phyloP scores from a whole-genome alignment of 1,140 invertebrate genomes.

The Centruroides sculpturatus region DNA sequence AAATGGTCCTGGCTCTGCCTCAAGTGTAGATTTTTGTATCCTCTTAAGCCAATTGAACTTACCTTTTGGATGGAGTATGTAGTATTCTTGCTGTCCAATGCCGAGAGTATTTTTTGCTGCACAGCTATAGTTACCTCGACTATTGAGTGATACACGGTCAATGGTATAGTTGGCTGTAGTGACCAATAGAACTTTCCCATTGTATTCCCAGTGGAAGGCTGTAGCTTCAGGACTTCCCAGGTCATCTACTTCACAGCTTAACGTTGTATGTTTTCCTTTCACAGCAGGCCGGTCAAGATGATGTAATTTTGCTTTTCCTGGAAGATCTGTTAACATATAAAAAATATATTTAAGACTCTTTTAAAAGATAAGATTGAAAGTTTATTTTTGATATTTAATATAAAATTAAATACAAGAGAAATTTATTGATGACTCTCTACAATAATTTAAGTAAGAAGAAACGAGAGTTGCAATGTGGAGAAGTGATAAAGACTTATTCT shows the following conservation, averaged over 20 bases:
- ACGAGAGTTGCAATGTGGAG: no score
- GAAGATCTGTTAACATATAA: slow-evolving; percentile 8
- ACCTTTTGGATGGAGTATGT: slow-evolving; percentile 63
- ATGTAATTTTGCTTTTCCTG: slow-evolving; percentile 12
- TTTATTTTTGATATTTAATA: no score
- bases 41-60: slow-evolving; percentile 16
- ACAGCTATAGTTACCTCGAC: slow-evolving; percentile 49
- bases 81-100: slow-evolving; percentile 51
- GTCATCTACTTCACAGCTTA: slow-evolving; percentile 66
- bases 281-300: slow-evolving; percentile 46
- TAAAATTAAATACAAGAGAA: no score
- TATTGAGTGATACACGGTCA: slow-evolving; percentile 6
- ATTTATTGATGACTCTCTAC: no score
- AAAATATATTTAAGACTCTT: no score
- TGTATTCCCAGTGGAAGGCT: slow-evolving; percentile 16
- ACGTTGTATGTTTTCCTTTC: slow-evolving; percentile 57
- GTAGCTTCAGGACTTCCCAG: slow-evolving; percentile 55
- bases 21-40: no score
- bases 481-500: no score
- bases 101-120: slow-evolving; percentile 66
- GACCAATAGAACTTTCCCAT: slow-evolving; percentile 10
- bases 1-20: no score
- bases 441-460: no score
- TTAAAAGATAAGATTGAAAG: no score
- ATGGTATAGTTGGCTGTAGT: slow-evolving; percentile 11